Conservation (phyloP, 2,888 invertebrate species). For the Latrodectus elegans region DNA sequence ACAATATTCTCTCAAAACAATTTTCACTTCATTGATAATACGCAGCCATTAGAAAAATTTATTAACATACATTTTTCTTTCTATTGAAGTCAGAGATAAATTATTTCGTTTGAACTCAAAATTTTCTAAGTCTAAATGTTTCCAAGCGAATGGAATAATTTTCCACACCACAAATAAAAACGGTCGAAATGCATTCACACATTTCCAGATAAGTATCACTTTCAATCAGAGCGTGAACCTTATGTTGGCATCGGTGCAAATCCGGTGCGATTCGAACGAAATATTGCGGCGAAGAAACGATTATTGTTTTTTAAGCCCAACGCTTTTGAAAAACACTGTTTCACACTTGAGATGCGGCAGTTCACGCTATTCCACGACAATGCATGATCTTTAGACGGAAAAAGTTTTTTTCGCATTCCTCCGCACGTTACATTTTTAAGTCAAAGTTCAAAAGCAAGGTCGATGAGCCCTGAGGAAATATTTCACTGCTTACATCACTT, state of each 20-base stretch:
- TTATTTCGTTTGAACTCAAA: too few species aligned
- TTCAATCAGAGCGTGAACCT: neutral
- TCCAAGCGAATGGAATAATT: neutral
- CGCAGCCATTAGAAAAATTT: too few species aligned
- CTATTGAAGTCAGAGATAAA: too few species aligned
- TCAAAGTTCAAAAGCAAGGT: neutral
- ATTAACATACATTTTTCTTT: too few species aligned
- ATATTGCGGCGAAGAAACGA: neutral
- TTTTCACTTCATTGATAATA: too few species aligned
- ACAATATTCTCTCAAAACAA: too few species aligned
- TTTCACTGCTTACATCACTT: neutral
- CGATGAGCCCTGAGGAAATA: slow-evolving; percentile 2
- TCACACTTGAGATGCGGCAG: neutral
- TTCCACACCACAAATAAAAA: neutral
- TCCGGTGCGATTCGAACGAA: neutral
- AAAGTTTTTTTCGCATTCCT: neutral
- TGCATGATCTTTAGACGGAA: neutral
- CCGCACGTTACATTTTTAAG: neutral
- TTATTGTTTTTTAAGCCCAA: neutral
- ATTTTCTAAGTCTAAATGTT: too few species aligned
- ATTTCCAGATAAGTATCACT: neutral
- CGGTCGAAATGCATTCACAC: neutral
- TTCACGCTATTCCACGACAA: neutral
- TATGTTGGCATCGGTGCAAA: neutral
- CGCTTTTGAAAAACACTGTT: neutral